Evolutionary conservation across 2,888 invertebrate genomes (phyloP), one percentile per base, ranked within the genome.

Genomic region (Proisotoma minuta): DNA sequence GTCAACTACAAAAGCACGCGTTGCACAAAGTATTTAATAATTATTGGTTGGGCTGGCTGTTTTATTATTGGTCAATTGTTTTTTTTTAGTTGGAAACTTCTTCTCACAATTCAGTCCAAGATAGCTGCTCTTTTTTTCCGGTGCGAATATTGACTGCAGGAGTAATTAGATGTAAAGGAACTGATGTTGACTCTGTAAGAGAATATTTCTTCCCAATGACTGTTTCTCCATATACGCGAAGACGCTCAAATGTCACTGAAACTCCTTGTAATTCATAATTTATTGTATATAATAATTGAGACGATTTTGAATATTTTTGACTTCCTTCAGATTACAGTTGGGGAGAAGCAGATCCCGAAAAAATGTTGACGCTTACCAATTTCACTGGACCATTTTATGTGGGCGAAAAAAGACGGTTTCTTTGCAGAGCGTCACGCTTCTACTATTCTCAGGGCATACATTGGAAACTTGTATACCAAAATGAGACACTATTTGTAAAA

Each of bases 361-460:
- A 67, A 62, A 62, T 73, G 64, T 59, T 73, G 39, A 24, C 43
- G 1, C 51, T 70, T 1, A 62, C 62, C 2, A 54, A 59, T 24
- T 29, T 60, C 22, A 51, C 22, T 0, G 23, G 43, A 8, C 48
- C 60, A 22, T 29, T 71, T 23, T 73, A 73, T 27, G 58, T 63
- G 4, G 66, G 68, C 2, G 60, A 70, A 57, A 65, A 60, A 1
- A 26, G 63, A 18, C 57, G 49, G 10, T 63, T 70, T 28, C 57
- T 53, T 43, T 73, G 73, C 51, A 63, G 65, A 24, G 65, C 64
- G 8, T 68, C 70, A 0, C 61, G 57, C 3, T 73, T 63, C 40
- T 73, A 69, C 57, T 73, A 65, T 50, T 60, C 64, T 3, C 59
- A 69, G 23, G 73, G 73, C 1, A 48, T 71, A 20, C 62, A 67